These are phyloP conservation scores for Telmatherina bonti DNA, from an alignment of 2,797 vertebrate species.

Conservation along the genomic window DNA sequence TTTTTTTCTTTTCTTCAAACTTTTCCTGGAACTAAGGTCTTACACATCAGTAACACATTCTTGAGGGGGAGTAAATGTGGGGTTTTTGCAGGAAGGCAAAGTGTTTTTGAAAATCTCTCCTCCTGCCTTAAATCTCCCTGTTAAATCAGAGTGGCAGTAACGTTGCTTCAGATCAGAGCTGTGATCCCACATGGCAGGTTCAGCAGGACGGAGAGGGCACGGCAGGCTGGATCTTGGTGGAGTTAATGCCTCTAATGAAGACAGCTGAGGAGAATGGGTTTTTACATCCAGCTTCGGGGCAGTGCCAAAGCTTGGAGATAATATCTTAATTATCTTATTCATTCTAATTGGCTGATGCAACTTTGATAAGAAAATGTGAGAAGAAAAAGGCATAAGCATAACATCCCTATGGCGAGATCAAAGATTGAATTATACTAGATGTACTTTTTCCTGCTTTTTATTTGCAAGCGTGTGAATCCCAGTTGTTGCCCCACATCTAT, in stretches of 20 bases:
- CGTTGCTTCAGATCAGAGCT: constrained; percentile 68
- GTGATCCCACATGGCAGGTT: constrained; percentile 69
- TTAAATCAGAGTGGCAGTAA: constrained; percentile 53
- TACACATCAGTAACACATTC: constrained; percentile 58
- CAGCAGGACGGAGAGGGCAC: constrained; percentile 33
- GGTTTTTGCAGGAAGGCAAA: constrained; percentile 43
- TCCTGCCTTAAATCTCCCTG: constrained; percentile 42
- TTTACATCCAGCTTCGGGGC: constrained; percentile 35
- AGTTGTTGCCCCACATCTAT: constrained; percentile 29
- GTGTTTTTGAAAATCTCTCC: constrained; percentile 57
- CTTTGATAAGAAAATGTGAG: constrained; percentile 16
- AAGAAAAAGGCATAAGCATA: neutral
- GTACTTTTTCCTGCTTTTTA: constrained; percentile 25
- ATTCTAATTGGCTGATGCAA: constrained; percentile 1
- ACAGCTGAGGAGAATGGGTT: constrained; percentile 37
- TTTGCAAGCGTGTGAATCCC: constrained; percentile 21
- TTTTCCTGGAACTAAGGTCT: constrained; percentile 9
- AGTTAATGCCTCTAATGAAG: constrained; percentile 61
- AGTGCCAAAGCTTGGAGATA: constrained; percentile 16
- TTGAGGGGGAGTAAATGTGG: constrained; percentile 55
- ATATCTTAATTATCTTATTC: constrained; percentile 38
- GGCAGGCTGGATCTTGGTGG: constrained; percentile 41
- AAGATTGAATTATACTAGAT: neutral
- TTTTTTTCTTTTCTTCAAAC: constrained; percentile 1
- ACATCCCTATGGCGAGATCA: neutral